Base-by-base conservation (phyloP, 2,797 vertebrate species). In the Clamator glandarius region DNA sequence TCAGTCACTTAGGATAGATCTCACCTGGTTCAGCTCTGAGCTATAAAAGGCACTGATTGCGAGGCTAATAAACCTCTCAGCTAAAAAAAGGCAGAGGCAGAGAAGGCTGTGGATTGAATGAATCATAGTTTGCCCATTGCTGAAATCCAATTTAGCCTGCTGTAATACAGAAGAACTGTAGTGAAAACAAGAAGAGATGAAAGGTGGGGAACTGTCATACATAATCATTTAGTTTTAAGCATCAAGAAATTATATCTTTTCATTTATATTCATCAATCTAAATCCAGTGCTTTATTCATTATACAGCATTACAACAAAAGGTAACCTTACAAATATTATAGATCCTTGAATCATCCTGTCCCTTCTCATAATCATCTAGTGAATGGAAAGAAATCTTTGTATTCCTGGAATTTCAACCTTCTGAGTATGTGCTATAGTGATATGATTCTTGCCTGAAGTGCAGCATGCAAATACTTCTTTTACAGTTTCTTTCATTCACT, bases 301-400 rank as follows among this genome's bases (percentile, higher is more conserved):
- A 80, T 61, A 29, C 39, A 83, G 5, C 46, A 63, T 59, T 92
- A 57, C 58, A 91, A 70, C 29, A 86, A 82, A 89, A 92, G 24
- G 12, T 63, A 92, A 66, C 33, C 59, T 85, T 73, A 62, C 73
- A 88, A 97, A 93, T 95, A 67, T 50, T 90, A 54, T 35, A 93
- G 59, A 88, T 70, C 55, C 48, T 85, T 48, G 55, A 91, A 87
- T 51, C 36, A 78, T 28, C 4, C 42, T 93, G 46, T 72, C 62
- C 79, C 31, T 51, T 69, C 58, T 80, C 23, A 48, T 83, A 72
- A 67, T 66, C 18, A 0, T 33, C 25, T 76, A 83, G 54, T 42
- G 9, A 24, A 85, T 91, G 19, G 42, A 77, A 62, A 87, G 77
- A 82, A 61, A 14, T 20, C 33, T n/a, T 61, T 64, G 11, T 64